Evolutionary conservation across 2,888 invertebrate genomes (phyloP).

Genomic region (Zygaena filipendulae): DNA sequence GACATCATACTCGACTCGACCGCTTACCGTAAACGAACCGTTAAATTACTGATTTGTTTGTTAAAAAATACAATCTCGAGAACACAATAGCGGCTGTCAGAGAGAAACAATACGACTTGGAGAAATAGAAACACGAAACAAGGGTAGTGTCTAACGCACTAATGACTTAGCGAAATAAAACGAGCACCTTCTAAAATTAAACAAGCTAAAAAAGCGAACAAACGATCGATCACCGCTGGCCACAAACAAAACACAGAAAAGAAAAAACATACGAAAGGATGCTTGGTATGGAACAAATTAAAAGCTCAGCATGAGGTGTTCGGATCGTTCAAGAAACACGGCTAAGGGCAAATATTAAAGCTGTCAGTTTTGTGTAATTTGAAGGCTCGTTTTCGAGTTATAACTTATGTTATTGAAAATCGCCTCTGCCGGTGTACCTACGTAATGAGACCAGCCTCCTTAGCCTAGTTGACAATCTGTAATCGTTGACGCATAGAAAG

Average conservation of each 20-base stretch:
- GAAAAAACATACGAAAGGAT: slow-evolving; percentile 58
- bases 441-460: no score
- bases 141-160: slow-evolving; percentile 35
- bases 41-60: no score
- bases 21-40: no score
- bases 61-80: no score
- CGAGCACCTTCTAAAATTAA: slow-evolving; percentile 58
- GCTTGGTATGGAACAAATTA: slow-evolving; percentile 57
- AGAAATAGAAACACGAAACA: no score
- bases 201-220: slow-evolving; percentile 58
- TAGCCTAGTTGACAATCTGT: no score
- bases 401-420: slow-evolving; percentile 25
- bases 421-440: no score
- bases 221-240: slow-evolving; percentile 59
- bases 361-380: slow-evolving; percentile 65
- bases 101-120: no score
- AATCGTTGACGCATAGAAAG: no score
- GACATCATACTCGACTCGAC: no score
- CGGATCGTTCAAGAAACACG: slow-evolving; percentile 30
- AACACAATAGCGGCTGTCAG: no score
- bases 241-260: slow-evolving; percentile 61
- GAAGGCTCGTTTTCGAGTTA: slow-evolving; percentile 50
- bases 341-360: slow-evolving; percentile 62
- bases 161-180: slow-evolving; percentile 62
- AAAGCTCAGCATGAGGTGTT: slow-evolving; percentile 62